Evolutionary conservation across 2,113 vertebrate genomes (phyloP).

Genomic region (Phocoena sinus): DNA sequence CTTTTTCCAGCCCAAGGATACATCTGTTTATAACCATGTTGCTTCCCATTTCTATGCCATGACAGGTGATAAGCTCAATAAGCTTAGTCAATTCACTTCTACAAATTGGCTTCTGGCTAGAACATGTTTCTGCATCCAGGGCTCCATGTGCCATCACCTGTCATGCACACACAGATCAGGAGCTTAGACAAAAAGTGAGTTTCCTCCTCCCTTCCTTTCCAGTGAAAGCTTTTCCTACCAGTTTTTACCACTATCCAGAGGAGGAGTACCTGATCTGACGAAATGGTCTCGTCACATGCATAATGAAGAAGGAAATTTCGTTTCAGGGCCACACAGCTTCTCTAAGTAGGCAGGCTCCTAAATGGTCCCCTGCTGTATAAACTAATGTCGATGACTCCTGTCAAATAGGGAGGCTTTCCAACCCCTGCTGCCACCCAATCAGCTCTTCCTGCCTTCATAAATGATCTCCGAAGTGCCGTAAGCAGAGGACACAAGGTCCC

Average conservation of each 20-base stretch:
- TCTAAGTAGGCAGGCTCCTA: background rate
- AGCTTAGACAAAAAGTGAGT: background rate
- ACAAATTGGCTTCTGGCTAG: background rate
- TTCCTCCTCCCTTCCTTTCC: background rate
- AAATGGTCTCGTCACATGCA: background rate
- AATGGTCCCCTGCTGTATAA: background rate
- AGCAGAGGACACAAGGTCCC: background rate
- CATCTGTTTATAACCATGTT: background rate
- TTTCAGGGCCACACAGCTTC: background rate
- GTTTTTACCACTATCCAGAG: rapidly evolving
- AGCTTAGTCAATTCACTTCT: background rate
- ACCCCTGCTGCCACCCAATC: background rate
- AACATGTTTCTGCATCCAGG: background rate
- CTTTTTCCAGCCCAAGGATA: background rate
- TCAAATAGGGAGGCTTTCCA: background rate
- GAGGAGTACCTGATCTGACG: background rate
- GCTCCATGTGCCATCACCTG: background rate
- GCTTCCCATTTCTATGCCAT: background rate
- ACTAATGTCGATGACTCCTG: background rate
- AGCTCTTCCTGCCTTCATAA: background rate
- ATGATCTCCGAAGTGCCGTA: background rate
- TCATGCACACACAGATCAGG: background rate
- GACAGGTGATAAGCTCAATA: background rate
- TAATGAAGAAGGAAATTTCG: background rate
- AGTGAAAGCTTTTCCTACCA: background rate